Base-by-base conservation (phyloP, 2,797 vertebrate genomes). In the Spinus pinus region DNA sequence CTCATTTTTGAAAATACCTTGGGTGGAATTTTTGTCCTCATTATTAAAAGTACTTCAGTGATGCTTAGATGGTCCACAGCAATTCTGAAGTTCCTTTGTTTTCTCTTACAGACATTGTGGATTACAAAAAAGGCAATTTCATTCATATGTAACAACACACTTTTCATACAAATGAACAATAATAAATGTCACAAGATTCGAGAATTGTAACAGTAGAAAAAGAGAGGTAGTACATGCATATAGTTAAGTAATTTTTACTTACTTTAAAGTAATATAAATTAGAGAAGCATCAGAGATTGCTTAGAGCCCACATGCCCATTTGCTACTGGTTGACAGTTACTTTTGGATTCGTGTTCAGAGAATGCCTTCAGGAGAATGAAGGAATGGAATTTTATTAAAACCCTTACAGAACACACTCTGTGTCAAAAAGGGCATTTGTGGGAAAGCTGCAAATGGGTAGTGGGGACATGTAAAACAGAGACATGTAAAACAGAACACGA, bases 401-500 rank as follows among this genome's bases (percentile, higher is more conserved):
- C 21, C 21, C 37, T 58, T 46, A 67, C 7, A 25, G 64, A 69
- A 25, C 19, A 50, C 0, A 1, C 44, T 71, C 33, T 7, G 11
- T 1, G 1, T 39, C 13, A 7, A 49, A 64, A 77, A 69, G 15
- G 14, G 20, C 15, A 46, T 69, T 46, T 87, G 10, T 58, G 41
- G 24, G 15, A 30, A 90, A 66, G 46, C 0, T 69, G 35, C 1
- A 4, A 49, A 69, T 0, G 3, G 50, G 37, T 31, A 62, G 39
- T 3, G 25, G 31, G 11, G 21, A 16, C 12, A 5, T 20, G 27
- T 54, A 47, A 39, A 57, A 35, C 22, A 62, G 21, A 66, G 21
- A 16, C 12, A 6, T 20, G 23, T 54, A 47, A 39, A 57, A n/a
- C 22, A 62, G 21, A 67, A 39, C 25, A 35, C 4, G 18, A 56